Conservation (phyloP, 2,113 vertebrate genomes). For the Columbina picui region DNA sequence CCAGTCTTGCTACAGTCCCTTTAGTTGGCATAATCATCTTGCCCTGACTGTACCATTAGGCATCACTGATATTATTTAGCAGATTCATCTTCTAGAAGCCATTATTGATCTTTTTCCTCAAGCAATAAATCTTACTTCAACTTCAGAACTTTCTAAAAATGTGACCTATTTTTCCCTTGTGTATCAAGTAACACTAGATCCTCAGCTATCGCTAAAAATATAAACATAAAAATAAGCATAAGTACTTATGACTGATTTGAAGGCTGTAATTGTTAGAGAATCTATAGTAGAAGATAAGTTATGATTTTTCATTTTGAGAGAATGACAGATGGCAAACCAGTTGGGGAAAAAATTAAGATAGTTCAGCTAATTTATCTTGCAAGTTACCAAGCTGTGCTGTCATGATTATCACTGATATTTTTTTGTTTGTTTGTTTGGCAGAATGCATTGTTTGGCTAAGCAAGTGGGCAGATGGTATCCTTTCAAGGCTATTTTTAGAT, state of each 20-base stretch:
- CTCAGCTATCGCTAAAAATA: background rate
- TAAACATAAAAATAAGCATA: background rate
- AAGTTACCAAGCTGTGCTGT: background rate
- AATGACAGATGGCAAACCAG: background rate
- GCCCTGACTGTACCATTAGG: background rate
- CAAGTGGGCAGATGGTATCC: background rate
- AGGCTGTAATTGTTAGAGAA: background rate
- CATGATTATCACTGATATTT: background rate
- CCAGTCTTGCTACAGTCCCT: background rate
- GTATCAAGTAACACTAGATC: background rate
- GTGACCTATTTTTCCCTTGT: background rate
- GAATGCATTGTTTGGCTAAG: background rate
- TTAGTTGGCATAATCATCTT: background rate
- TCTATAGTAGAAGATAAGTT: background rate
- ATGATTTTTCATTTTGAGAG: background rate
- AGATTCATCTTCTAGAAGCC: background rate
- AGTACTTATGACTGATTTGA: background rate
- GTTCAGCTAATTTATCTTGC: background rate
- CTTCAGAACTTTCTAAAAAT: background rate
- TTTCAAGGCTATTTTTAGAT: background rate
- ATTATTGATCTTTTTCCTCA: background rate
- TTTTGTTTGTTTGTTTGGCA: background rate
- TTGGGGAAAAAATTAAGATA: background rate
- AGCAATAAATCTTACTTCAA: background rate
- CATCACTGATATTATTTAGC: background rate